Percentiles rank a stretch among this genome's conserved stretches.
Evolutionary conservation across 23 tunicate genomes (phyloP).

Genomic region (Phallusia fumigata): DNA sequence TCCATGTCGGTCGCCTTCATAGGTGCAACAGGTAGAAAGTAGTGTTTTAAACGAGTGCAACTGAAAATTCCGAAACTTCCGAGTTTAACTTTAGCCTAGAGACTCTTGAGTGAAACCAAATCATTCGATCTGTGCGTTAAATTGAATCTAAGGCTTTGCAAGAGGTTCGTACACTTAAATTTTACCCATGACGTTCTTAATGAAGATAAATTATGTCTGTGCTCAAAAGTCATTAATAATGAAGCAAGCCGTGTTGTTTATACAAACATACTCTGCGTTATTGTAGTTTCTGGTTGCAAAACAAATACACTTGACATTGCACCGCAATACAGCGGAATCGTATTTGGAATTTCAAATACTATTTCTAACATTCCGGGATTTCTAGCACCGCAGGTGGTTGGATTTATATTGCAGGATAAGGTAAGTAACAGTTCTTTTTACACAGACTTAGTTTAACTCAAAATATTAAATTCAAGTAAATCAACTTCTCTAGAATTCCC

Average conservation of each 20-base stretch:
- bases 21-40: constrained; percentile 46
- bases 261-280: too few species aligned
- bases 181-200: too few species aligned
- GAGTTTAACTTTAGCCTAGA: too few species aligned
- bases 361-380: constrained; percentile 85
- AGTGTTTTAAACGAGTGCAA: too few species aligned
- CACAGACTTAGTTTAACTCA: not conserved
- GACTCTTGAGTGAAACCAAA: too few species aligned
- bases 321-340: constrained; percentile 84
- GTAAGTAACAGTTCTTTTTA: constrained; percentile 11
- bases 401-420: constrained; percentile 50
- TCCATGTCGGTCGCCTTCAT: constrained; percentile 55
- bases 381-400: constrained; percentile 82
- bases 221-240: too few species aligned
- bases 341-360: constrained; percentile 79
- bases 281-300: constrained; percentile 82
- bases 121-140: too few species aligned
- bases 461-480: not conserved
- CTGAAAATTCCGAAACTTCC: too few species aligned
- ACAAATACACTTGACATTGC: constrained; percentile 83
- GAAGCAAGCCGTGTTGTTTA: too few species aligned
- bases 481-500: constrained; percentile 22
- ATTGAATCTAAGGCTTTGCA: too few species aligned
- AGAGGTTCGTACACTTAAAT: too few species aligned
- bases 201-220: too few species aligned